These are phyloP conservation scores for Empidonax alnorum DNA, from an alignment of 2,113 vertebrate genomes.

Conservation along the genomic window DNA sequence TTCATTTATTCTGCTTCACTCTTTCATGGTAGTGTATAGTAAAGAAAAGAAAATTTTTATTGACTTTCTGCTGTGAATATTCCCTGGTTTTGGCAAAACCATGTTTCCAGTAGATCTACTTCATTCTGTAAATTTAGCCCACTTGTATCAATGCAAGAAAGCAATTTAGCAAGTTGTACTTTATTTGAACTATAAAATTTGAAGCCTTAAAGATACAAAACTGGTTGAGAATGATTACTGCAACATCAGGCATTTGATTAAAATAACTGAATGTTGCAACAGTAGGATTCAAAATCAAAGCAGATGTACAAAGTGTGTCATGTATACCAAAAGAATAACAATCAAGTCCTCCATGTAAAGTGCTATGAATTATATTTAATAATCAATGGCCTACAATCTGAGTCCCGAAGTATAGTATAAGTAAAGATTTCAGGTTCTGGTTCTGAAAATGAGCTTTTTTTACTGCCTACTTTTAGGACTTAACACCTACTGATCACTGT, in stretches of 20 bases:
- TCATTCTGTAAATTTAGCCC: neutral
- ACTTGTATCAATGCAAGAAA: neutral
- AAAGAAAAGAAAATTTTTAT: neutral
- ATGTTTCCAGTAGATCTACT: neutral
- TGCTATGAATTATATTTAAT: slow-evolving; percentile 39
- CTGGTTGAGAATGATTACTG: neutral
- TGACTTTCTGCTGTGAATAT: neutral
- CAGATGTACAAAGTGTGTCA: slow-evolving; percentile 15
- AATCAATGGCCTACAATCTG: neutral
- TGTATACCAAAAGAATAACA: slow-evolving; percentile 37
- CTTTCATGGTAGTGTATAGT: neutral
- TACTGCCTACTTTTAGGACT: neutral
- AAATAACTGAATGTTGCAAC: slow-evolving; percentile 9
- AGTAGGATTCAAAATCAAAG: slow-evolving; percentile 48
- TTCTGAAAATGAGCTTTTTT: neutral
- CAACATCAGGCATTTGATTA: slow-evolving; percentile 35
- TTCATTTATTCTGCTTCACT: neutral
- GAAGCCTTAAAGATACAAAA: slow-evolving; percentile 10
- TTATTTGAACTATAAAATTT: neutral
- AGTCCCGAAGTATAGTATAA: neutral
- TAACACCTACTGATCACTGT: neutral
- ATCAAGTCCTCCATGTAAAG: slow-evolving; percentile 28
- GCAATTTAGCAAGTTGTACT: neutral
- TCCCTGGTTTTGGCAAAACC: neutral
- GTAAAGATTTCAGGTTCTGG: neutral